Evolutionary conservation across 2,888 invertebrate species (phyloP), one percentile per base, ranked within the genome.

Genomic region (Cinara cedri): DNA sequence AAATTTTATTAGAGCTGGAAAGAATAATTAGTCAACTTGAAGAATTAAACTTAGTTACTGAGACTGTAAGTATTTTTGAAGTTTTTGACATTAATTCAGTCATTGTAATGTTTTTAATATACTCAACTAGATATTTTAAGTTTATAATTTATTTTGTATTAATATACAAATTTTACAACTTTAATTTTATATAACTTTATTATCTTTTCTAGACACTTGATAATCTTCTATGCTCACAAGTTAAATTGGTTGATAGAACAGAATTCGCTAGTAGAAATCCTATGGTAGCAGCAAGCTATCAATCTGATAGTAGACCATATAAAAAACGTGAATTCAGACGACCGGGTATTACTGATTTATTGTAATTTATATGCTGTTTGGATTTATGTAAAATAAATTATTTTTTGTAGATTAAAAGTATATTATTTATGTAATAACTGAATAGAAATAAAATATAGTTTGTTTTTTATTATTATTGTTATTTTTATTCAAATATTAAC

Each of bases 361-460:
- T 78, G 16, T 72, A 80, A 78, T 13, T 70, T 46, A 72, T 51
- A 42, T n/a, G n/a, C n/a, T n/a, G n/a, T n/a, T n/a, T n/a, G n/a
- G n/a, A n/a, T n/a, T n/a, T n/a, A n/a, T 51, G 14, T 34, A 51
- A 19, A 16, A n/a, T 60, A 57, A 54, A 60, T 34, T 34, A 16
- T 51, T 72, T 24, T 63, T 13, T 81, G 75, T 80, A 71, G 81
- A 81, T 14, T 70, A 72, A 63, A 66, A 46, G n/a, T 81, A 46
- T 55, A 72, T 3, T 72, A 24, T 66, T 75, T 68, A 65, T 81
- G 34, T 55, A 62, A 62, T 51, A 42, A 51, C 51, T 49, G 0
- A 34, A 24, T 13, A 62, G 3, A 51, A 74, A 63, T 63, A 42
- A 63, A 74, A 42, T 51, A 21, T 34, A 19, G 44, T 72, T 72